Evolutionary conservation across 2,797 vertebrate species (phyloP).

Genomic region (Hemitrygon akajei): DNA sequence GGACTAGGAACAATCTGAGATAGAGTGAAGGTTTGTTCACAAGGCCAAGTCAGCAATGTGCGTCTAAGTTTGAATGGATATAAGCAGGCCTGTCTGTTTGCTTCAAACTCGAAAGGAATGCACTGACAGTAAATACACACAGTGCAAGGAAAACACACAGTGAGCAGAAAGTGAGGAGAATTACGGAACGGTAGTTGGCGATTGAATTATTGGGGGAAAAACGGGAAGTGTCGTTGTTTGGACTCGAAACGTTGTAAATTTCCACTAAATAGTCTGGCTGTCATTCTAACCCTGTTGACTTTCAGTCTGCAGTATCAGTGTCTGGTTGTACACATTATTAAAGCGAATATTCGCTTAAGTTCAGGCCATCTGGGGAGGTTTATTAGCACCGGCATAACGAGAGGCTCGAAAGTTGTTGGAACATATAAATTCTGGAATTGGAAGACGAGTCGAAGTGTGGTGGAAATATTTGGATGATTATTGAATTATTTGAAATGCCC

Average conservation of each 20-base stretch:
- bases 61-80: neutral
- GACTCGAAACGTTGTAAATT: constrained; percentile 17
- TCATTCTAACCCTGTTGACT: constrained; percentile 14
- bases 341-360: neutral
- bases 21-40: neutral
- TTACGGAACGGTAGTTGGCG: neutral
- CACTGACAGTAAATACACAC: neutral
- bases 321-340: neutral
- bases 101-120: neutral
- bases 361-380: constrained; percentile 2
- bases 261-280: constrained; percentile 11
- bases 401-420: constrained; percentile 24
- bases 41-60: neutral
- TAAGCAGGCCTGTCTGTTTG: neutral
- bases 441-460: neutral
- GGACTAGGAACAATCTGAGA: neutral
- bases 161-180: neutral
- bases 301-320: neutral
- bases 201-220: neutral
- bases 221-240: neutral
- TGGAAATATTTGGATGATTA: neutral
- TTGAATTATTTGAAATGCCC: neutral
- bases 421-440: neutral
- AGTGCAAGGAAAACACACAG: neutral
- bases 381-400: neutral